Percentiles rank a stretch among this genome's conserved stretches.
Evolutionary conservation across 2,888 invertebrate genomes (phyloP).

Genomic region (Blera fallax): DNA sequence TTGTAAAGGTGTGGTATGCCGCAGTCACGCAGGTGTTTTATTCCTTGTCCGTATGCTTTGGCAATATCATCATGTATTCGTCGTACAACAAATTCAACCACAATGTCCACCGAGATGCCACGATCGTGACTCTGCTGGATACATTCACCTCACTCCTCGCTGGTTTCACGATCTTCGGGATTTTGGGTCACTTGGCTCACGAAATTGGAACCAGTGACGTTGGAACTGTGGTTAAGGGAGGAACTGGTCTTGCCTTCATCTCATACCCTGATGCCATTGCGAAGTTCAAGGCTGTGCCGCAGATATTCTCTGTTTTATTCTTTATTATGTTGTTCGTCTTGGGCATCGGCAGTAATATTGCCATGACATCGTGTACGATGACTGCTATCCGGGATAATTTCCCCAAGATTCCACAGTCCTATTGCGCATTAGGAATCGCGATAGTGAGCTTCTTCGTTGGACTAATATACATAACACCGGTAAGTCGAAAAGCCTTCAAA

Average conservation of each 20-base stretch:
- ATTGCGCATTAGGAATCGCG: slow-evolving; percentile 83
- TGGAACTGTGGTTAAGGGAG: slow-evolving; percentile 83
- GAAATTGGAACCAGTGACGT: slow-evolving; percentile 82
- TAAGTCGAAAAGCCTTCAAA: slow-evolving; percentile 78
- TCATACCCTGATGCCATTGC: slow-evolving; percentile 85
- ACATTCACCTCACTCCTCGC: slow-evolving; percentile 84
- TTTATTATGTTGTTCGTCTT: slow-evolving; percentile 84
- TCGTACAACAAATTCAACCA: slow-evolving; percentile 85
- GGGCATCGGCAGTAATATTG: slow-evolving; percentile 83
- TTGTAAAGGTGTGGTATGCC: slow-evolving; percentile 85
- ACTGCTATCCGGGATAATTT: slow-evolving; percentile 83
- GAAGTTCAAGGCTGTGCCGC: slow-evolving; percentile 83
- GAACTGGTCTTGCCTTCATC: slow-evolving; percentile 84
- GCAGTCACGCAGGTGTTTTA: slow-evolving; percentile 87
- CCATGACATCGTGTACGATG: slow-evolving; percentile 82
- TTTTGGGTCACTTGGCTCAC: slow-evolving; percentile 83
- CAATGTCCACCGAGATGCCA: slow-evolving; percentile 84
- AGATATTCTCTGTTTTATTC: slow-evolving; percentile 84
- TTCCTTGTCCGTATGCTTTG: slow-evolving; percentile 85
- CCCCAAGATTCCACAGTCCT: slow-evolving; percentile 82
- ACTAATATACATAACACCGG: slow-evolving; percentile 86
- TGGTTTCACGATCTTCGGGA: slow-evolving; percentile 84
- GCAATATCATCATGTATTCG: slow-evolving; percentile 85
- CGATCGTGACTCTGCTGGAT: slow-evolving; percentile 84
- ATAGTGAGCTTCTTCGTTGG: slow-evolving; percentile 84